Percentiles rank a stretch among this genome's conserved stretches.
phyloP scores from a whole-genome alignment of 2,888 invertebrate genomes.

The Drosophila picticornis region DNA sequence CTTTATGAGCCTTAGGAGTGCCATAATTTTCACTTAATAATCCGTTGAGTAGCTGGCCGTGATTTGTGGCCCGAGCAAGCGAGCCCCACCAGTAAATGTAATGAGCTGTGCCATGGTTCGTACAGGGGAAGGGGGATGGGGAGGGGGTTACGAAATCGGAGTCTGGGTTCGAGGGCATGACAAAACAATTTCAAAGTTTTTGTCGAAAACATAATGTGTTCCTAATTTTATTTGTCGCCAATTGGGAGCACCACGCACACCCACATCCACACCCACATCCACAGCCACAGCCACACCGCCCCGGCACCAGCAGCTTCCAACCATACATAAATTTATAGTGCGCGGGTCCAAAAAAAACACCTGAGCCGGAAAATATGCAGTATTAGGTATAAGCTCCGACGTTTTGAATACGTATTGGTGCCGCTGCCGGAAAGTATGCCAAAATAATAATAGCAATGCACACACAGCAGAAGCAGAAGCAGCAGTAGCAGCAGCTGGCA shows the following conservation, averaged over 20 bases:
- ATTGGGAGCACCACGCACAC: conserved; percentile 64
- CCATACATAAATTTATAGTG: conserved; percentile 68
- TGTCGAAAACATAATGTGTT: conserved; percentile 81
- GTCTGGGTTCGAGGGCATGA: conserved; percentile 21
- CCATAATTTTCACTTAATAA: conserved; percentile 82
- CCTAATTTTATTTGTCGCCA: conserved; percentile 82
- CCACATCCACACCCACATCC: background rate
- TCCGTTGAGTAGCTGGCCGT: conserved; percentile 79
- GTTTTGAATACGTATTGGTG: conserved; percentile 56
- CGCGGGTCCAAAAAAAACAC: conserved; percentile 51
- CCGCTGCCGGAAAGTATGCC: conserved; percentile 64
- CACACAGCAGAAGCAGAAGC: conserved; percentile 29
- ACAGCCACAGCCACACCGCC: background rate
- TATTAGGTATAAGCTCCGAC: conserved; percentile 58
- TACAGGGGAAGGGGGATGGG: background rate
- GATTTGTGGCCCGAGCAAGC: conserved; percentile 65
- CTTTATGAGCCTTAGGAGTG: conserved; percentile 81
- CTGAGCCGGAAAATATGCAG: conserved; percentile 66
- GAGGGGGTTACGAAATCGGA: background rate
- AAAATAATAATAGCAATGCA: conserved; percentile 70
- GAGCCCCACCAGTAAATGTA: conserved; percentile 42
- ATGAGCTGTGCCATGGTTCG: conserved; percentile 57
- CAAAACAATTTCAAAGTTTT: conserved; percentile 79
- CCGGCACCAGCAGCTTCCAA: conserved; percentile 2
- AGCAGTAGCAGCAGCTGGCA: conserved; percentile 24